Base-by-base conservation (phyloP, 1,140 invertebrate species). In the Magallana ariakensis region DNA sequence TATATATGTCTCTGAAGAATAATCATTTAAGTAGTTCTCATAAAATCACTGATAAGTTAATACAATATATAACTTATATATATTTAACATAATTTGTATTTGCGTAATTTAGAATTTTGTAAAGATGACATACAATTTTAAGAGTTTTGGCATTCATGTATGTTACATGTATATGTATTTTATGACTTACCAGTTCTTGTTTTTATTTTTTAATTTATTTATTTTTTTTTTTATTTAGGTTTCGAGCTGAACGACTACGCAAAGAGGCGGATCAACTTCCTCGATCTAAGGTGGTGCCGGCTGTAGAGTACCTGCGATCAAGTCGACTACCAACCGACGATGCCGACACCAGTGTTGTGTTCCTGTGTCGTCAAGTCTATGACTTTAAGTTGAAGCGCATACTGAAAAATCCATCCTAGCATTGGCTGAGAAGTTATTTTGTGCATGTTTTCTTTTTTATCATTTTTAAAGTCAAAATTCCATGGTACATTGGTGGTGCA, bases 311-410 rank as follows among this genome's bases (percentile, higher is more conserved):
- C 96, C 96, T 94, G 94, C 90, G 95, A 89, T 92, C 94, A 85
- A 93, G 94, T 80, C 94, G 95, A 57, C 96, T 97, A 91, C 96
- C 97, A n/a, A 96, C 97, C 54, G 95, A 96, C 54, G 96, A 97
- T 89, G 96, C 97, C 10, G 97, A 97, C 54, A 96, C 97, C 7
- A 98, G 99, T 89, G 96, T 98, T 94, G 97, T 99, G 2, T 97
- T 99, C 91, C 98, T 98, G 95, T 99, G 98, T 95, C 96, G 98
- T 19, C 97, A 97, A 90, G 97, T 99, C 56, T 99, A 99, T 95
- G 98, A 99, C 94, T 99, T 98, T 95, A 96, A 98, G 85, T 97
- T 97, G 87, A 95, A 95, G 89, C 91, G 96, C 60, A 94, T 96
- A 85, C 90, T 95, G 58, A 96, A 96, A 90, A 95, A 96, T 91